phyloP scores from a whole-genome alignment of 2,797 vertebrate genomes.

The Gorsachius magnificus region DNA sequence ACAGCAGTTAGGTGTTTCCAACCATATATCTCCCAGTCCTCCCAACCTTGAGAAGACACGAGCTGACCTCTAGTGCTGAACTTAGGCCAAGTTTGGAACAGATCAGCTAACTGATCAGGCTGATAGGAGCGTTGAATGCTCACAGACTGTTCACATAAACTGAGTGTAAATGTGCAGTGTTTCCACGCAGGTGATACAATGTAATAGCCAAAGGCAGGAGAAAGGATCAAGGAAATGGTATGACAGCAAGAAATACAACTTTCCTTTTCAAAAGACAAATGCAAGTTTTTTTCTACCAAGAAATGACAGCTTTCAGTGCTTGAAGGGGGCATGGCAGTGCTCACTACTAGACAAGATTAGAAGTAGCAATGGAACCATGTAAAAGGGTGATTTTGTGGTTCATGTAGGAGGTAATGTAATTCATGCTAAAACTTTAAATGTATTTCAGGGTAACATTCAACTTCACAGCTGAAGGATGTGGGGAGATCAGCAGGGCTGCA shows the following conservation, averaged over 20 bases:
- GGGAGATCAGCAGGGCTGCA: not conserved
- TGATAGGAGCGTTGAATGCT: not conserved
- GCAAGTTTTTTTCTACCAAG: not conserved
- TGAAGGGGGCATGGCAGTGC: not conserved
- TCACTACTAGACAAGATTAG: not conserved
- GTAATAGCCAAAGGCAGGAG: not conserved
- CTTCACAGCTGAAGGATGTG: not conserved
- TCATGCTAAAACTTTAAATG: not conserved
- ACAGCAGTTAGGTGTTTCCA: not conserved
- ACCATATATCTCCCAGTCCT: not conserved
- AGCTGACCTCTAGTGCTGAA: not conserved
- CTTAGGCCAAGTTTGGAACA: accelerated
- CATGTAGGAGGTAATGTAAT: not conserved
- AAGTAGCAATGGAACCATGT: not conserved
- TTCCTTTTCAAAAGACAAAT: not conserved
- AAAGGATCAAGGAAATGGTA: not conserved
- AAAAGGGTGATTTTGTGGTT: not conserved
- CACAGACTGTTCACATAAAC: not conserved
- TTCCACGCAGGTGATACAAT: not conserved
- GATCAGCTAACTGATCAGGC: not conserved
- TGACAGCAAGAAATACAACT: not conserved
- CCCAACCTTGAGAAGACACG: not conserved
- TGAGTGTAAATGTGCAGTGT: not conserved
- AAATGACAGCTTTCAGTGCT: not conserved
- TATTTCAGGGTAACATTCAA: not conserved